Conservation (phyloP, 2,888 invertebrate genomes). For the Noctua comes region DNA sequence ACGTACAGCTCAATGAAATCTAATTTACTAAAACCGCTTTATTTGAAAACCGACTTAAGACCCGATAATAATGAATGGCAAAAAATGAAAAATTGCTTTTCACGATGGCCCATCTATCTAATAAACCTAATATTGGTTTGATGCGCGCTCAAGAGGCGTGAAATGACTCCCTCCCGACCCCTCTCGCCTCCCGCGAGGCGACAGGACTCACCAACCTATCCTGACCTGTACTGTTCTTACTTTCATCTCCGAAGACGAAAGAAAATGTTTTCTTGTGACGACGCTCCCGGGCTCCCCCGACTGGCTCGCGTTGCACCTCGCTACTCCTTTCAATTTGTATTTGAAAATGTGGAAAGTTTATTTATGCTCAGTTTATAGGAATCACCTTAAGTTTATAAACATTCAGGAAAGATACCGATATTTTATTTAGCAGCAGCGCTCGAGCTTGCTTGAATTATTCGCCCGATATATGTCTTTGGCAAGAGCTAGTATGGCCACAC, state of each 20-base stretch:
- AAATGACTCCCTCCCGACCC: constrained; percentile 81
- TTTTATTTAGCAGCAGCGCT: constrained; percentile 30
- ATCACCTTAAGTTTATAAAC: constrained; percentile 47
- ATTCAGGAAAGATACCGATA: constrained; percentile 18
- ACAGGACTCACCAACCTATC: constrained; percentile 72
- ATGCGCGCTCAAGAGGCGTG: constrained; percentile 89
- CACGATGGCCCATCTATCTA: constrained; percentile 86
- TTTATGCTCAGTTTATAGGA: constrained; percentile 64
- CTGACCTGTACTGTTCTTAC: constrained; percentile 78
- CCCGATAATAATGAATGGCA: constrained; percentile 76
- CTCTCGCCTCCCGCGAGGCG: constrained; percentile 71
- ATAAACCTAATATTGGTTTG: constrained; percentile 90
- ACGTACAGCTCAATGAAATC: constrained; percentile 53
- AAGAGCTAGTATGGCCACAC: constrained; percentile 58
- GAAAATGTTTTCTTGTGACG: constrained; percentile 50
- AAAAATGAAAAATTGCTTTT: constrained; percentile 85
- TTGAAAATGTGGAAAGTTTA: constrained; percentile 77
- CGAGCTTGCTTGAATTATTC: constrained; percentile 39
- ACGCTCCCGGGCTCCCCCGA: constrained; percentile 56
- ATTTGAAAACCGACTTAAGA: constrained; percentile 66
- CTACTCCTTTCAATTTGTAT: constrained; percentile 76
- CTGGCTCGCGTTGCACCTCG: constrained; percentile 67
- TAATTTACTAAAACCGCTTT: constrained; percentile 64
- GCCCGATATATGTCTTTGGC: constrained; percentile 59
- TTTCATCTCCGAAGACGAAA: constrained; percentile 59